Evolutionary conservation across 2,113 vertebrate species (phyloP).

Genomic region (Trogon surrucura): DNA sequence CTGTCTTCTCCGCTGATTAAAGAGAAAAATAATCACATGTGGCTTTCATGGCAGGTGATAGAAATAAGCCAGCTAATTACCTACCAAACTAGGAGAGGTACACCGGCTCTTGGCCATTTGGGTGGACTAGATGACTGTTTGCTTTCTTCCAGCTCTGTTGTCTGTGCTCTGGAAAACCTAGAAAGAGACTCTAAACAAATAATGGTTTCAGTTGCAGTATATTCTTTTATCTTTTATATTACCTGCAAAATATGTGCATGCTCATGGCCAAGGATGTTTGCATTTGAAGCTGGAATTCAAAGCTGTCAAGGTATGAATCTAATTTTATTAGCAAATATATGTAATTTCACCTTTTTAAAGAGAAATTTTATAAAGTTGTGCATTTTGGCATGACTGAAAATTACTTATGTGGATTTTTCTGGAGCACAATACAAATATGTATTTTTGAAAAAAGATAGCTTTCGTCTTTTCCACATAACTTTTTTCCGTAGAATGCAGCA

Average conservation of each 20-base stretch:
- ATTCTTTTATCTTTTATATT: rapidly evolving
- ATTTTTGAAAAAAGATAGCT: neutral
- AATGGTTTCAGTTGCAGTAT: rapidly evolving
- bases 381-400: neutral
- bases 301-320: neutral
- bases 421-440: neutral
- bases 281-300: neutral
- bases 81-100: too few relatives aligned
- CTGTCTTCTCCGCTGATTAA: neutral
- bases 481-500: neutral
- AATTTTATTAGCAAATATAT: neutral
- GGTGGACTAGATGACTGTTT: rapidly evolving
- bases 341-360: neutral
- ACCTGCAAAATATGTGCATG: rapidly evolving
- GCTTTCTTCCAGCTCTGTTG: rapidly evolving
- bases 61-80: neutral
- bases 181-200: neutral
- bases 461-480: neutral
- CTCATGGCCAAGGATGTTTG: rapidly evolving
- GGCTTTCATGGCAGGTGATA: neutral
- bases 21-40: neutral
- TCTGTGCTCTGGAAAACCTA: neutral
- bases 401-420: neutral
- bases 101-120: neutral
- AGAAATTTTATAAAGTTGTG: neutral